These are phyloP conservation scores for Rostratula benghalensis DNA, from an alignment of 2,113 vertebrate genomes.

Conservation along the genomic window DNA sequence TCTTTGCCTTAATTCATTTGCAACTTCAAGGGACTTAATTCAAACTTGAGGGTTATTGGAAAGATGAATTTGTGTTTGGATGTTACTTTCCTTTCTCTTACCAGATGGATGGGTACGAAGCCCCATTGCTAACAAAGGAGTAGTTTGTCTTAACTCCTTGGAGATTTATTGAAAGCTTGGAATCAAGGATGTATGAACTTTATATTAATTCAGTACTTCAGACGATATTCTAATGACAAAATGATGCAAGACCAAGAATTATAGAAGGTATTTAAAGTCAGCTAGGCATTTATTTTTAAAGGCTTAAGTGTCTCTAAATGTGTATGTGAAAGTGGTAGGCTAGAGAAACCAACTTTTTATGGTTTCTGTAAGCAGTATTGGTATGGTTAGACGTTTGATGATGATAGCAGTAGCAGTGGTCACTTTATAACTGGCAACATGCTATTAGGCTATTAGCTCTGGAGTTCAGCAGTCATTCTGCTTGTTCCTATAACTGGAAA, in stretches of 20 bases:
- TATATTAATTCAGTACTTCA: not conserved
- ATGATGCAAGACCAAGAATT: not conserved
- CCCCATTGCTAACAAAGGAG: not conserved
- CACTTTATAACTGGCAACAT: not conserved
- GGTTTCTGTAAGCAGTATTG: not conserved
- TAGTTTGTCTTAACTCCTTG: not conserved
- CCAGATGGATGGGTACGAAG: not conserved
- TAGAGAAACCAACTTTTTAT: not conserved
- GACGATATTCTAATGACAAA: not conserved
- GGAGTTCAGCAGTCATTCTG: not conserved
- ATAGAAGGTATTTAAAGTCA: not conserved
- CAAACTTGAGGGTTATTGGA: not conserved
- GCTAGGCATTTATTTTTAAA: not conserved
- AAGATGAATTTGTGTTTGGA: not conserved
- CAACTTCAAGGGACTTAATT: not conserved
- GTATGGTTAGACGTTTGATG: not conserved
- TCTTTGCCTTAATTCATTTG: not conserved
- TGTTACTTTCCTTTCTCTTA: not conserved
- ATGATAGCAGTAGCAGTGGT: not conserved
- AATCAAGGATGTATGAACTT: not conserved
- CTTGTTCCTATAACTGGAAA: not conserved
- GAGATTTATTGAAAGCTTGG: not conserved
- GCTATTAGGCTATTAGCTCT: not conserved
- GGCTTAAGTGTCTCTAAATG: not conserved
- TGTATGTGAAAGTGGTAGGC: not conserved